Conservation (phyloP, 2,113 vertebrate species). For the Terrapene triunguis region DNA sequence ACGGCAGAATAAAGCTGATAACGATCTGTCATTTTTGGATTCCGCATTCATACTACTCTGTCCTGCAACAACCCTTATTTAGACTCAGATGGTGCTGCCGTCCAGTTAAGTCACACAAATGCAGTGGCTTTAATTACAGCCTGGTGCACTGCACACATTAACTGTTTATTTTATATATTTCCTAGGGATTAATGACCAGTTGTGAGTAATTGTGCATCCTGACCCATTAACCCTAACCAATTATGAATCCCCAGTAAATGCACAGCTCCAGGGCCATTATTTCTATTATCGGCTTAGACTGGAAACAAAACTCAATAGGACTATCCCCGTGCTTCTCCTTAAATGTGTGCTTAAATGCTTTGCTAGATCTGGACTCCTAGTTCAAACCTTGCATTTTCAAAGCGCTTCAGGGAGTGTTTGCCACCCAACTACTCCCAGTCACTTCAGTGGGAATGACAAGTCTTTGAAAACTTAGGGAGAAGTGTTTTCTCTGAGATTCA, state of each 20-base stretch:
- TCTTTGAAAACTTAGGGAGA: background rate
- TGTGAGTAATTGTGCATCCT: background rate
- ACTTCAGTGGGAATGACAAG: background rate
- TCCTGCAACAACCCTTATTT: background rate
- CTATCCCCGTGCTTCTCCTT: background rate
- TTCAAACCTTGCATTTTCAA: background rate
- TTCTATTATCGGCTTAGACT: background rate
- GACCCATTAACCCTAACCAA: background rate
- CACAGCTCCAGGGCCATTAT: background rate
- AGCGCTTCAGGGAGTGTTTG: background rate
- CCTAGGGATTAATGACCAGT: background rate
- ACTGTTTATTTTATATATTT: background rate
- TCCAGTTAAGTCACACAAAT: background rate
- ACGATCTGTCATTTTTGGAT: background rate
- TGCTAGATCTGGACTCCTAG: background rate
- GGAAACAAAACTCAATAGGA: background rate
- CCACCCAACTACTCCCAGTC: background rate
- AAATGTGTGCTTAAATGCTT: background rate
- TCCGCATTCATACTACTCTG: background rate
- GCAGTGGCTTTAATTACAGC: background rate
- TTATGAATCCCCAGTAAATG: background rate
- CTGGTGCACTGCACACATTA: background rate
- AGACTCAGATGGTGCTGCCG: background rate
- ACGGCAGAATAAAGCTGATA: accelerated
- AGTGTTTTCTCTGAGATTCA: background rate